Evolutionary conservation across 2,797 vertebrate species (phyloP), one percentile per base, ranked within the genome.

Genomic region (Australoheros facetus): DNA sequence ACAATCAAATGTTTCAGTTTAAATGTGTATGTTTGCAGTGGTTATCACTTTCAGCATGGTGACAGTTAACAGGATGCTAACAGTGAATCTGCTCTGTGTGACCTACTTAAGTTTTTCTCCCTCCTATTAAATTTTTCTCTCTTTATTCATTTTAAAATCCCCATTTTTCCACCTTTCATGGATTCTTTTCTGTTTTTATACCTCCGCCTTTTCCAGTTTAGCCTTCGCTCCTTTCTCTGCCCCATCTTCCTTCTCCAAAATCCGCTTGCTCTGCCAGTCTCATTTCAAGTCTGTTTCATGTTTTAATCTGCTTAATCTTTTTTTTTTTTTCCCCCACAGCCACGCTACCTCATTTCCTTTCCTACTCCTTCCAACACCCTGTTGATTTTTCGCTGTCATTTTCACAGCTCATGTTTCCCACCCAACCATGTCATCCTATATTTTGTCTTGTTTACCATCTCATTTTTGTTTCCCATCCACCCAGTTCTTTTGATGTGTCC

Each of bases 241-340:
- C 56, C 45, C 39, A 2, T 78, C 32, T 75, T 80, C 42, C 11
- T 54, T 73, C 71, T 64, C 23, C 2, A 57, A 62, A 75, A 85
- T 73, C 75, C 3, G 16, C 69, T 73, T 5, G 12, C 56, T 69
- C 30, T 79, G 66, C 57, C 82, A 58, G 69, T 79, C 62, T 87
- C 82, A 60, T 84, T 81, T 87, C 42, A 75, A 90, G 84, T 83
- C 79, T 82, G 75, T 84, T 86, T 89, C 78, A 85, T 85, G 75
- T 84, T 86, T 85, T 86, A 89, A 88, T 90, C 89, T 80, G 48
- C 73, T 88, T 86, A 85, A 88, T 88, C 86, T 86, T 75, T 75
- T 83, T 26, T 26, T 80, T 76, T 72, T 84, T 81, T 84, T 23
- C 17, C 70, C 17, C 73, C 6, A 4, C 56, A 59, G 80, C 45